Evolutionary conservation across 1,140 invertebrate genomes (phyloP), one percentile per base, ranked within the genome.

Genomic region (Hycleus phaleratus): DNA sequence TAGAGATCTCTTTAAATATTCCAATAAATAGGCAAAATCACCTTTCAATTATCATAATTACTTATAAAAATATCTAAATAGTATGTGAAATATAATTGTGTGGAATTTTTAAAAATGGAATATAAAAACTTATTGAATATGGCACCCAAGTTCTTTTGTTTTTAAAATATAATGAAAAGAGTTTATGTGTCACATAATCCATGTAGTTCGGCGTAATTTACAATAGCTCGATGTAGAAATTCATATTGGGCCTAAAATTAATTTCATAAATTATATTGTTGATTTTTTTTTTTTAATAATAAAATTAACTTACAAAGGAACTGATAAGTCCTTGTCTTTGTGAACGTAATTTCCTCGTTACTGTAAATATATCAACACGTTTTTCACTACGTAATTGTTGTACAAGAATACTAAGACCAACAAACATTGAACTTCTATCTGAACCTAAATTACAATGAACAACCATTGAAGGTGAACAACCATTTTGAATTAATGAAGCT

Each of bases 161-260:
- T 32, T 5, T 32, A 32, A 42, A 11, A 38, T 49, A 24, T 61
- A 63, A 62, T 55, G 60, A 56, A 63, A 53, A 55, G 38, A 44
- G 18, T 64, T 72, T 64, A 71, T 62, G 61, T 66, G 52, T 74
- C 71, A 64, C 70, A 79, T 58, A 85, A 70, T 71, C 88, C 87
- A 76, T 92, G 88, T 62, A 92, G 80, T 73, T 94, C 90, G 60
- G 90, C 85, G 73, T 92, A 93, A 75, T 92, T 92, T 54, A 91
- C 81, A 73, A 93, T 88, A 72, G 90, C 90, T 75, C 90, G 86
- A 78, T 93, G 87, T 66, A 92, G 78, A 78, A 94, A 93, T 81
- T 93, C 90, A 73, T 93, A 94, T 76, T 93, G 90, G 71, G 88
- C 84, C 90, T 93, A 77, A 11, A 84, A 42, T 42, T 11, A 18